phyloP scores from a whole-genome alignment of 2,797 vertebrate species.

The Catamblyrhynchus diadema region DNA sequence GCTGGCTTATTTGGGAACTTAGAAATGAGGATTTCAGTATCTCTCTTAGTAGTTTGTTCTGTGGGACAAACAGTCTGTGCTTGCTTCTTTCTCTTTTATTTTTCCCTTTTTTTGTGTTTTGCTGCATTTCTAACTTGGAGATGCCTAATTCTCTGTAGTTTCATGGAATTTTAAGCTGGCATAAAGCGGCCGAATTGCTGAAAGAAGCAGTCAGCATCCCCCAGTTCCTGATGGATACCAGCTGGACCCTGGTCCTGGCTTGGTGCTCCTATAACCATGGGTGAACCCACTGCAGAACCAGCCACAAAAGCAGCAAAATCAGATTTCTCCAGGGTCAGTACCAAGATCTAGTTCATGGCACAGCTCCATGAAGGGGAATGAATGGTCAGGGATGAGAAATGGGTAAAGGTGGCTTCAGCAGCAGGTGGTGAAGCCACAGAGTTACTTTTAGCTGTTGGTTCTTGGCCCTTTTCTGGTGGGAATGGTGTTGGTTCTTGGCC shows the following conservation, averaged over 20 bases:
- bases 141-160: rapidly evolving
- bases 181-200: neutral
- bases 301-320: neutral
- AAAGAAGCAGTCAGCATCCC: neutral
- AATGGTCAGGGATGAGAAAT: neutral
- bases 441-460: neutral
- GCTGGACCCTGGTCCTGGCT: neutral
- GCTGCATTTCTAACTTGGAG: neutral
- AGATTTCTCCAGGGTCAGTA: neutral
- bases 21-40: neutral
- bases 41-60: neutral
- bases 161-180: neutral
- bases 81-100: neutral
- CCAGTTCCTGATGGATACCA: neutral
- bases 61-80: neutral
- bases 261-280: neutral
- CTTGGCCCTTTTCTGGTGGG: neutral
- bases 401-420: neutral
- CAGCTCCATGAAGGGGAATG: neutral
- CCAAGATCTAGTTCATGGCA: neutral
- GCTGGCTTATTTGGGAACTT: neutral
- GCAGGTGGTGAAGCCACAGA: neutral
- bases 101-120: neutral
- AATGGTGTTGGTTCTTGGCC: neutral
- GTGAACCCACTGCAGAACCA: neutral